Evolutionary conservation across 2,113 vertebrate genomes (phyloP).

Genomic region (Centrocercus urophasianus): DNA sequence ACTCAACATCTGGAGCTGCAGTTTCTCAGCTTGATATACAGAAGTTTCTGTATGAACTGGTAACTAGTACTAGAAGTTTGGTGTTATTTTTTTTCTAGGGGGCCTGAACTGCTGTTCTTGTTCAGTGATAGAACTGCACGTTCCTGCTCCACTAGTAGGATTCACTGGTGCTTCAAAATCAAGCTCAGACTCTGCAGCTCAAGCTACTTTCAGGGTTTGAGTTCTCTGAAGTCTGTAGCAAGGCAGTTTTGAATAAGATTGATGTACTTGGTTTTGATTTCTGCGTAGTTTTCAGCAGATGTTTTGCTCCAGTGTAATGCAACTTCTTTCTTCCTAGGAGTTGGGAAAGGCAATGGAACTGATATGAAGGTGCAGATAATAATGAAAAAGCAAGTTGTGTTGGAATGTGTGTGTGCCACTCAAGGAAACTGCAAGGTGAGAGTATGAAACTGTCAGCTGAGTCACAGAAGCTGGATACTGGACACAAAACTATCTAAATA

Average conservation of each 20-base stretch:
- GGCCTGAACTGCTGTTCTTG: neutral
- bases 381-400: constrained; percentile 79
- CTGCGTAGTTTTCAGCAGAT: neutral
- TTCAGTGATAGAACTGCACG: neutral
- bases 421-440: constrained; percentile 88
- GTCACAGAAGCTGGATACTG: neutral
- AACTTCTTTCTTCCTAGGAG: constrained; percentile 75
- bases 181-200: neutral
- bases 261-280: neutral
- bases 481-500: neutral
- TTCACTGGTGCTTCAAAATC: neutral
- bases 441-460: neutral
- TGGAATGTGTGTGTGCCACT: constrained; percentile 83
- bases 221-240: neutral
- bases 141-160: neutral
- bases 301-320: neutral
- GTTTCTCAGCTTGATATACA: neutral
- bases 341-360: constrained; percentile 88
- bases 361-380: constrained; percentile 89
- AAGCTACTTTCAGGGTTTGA: neutral
- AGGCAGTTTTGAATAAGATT: neutral
- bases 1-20: neutral
- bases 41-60: neutral
- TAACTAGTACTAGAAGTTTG: neutral
- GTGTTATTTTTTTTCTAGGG: neutral